A percentile compares a stretch with the other conserved stretches of the same genome.
phyloP scores from a whole-genome alignment of 2,113 vertebrate genomes.

The Albula goreensis region DNA sequence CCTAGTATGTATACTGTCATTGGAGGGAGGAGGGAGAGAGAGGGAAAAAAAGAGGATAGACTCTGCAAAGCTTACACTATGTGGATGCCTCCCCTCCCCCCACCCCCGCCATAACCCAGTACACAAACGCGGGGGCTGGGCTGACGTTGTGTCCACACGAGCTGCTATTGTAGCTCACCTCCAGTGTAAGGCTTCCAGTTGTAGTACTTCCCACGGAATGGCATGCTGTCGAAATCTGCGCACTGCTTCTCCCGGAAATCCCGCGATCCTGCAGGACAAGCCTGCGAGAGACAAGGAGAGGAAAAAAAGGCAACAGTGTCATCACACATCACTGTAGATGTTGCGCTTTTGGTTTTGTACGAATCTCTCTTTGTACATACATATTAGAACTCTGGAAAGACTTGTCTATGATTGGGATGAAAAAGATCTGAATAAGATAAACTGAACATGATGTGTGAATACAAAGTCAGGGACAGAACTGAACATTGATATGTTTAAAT shows the following conservation, averaged over 20 bases:
- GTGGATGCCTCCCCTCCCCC: not conserved
- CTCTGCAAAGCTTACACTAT: constrained; percentile 5
- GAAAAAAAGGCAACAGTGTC: constrained; percentile 40
- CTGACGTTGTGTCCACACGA: constrained; percentile 36
- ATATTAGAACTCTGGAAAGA: no score
- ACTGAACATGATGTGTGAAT: not conserved
- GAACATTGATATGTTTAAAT: not conserved
- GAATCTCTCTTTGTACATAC: no score
- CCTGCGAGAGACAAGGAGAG: constrained; percentile 62
- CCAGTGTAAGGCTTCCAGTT: constrained; percentile 99
- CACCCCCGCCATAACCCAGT: no score
- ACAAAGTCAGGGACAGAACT: not conserved
- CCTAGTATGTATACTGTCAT: constrained; percentile 42
- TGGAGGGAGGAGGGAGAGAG: constrained; percentile 24
- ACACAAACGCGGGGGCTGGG: not conserved
- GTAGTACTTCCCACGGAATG: constrained; percentile 97
- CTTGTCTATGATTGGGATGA: no score
- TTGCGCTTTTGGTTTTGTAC: no score
- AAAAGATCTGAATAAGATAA: no score
- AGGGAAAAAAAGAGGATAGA: constrained; percentile 7
- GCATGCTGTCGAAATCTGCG: constrained; percentile 93
- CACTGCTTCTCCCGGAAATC: constrained; percentile 98
- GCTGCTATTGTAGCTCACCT: constrained; percentile 73
- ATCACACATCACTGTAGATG: no score
- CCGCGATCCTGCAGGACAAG: constrained; percentile 82